A percentile compares a stretch with the other conserved stretches of the same genome.
These are phyloP conservation scores for Typhlomys cinereus DNA, from an alignment of 2,113 vertebrate genomes.

Conservation along the genomic window DNA sequence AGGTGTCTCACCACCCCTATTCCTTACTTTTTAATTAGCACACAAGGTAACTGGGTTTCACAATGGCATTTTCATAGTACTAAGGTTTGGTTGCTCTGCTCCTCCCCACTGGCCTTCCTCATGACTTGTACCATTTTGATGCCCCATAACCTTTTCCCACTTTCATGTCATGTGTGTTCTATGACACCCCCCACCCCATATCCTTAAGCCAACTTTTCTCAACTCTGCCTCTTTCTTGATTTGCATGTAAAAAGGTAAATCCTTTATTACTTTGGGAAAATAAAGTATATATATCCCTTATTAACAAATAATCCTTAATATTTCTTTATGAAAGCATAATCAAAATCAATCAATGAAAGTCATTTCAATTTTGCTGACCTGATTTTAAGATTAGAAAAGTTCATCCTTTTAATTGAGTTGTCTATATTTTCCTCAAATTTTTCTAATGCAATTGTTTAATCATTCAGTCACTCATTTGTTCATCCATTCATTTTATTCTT, in stretches of 20 bases:
- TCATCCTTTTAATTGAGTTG: neutral
- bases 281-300: neutral
- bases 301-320: neutral
- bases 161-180: neutral
- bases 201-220: neutral
- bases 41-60: neutral
- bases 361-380: neutral
- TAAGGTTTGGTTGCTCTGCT: too few relatives aligned
- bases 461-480: neutral
- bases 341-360: neutral
- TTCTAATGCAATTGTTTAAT: neutral
- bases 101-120: too few relatives aligned
- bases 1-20: too few relatives aligned
- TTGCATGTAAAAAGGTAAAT: neutral
- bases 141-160: too few relatives aligned
- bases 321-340: neutral
- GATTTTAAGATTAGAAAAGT: neutral
- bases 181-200: neutral
- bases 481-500: neutral
- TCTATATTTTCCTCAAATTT: neutral
- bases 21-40: neutral
- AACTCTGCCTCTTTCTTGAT: neutral
- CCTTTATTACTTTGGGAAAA: neutral
- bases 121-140: too few relatives aligned
- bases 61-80: too few relatives aligned